Evolutionary conservation across 2,797 vertebrate genomes (phyloP).

Genomic region (Tapera naevia): DNA sequence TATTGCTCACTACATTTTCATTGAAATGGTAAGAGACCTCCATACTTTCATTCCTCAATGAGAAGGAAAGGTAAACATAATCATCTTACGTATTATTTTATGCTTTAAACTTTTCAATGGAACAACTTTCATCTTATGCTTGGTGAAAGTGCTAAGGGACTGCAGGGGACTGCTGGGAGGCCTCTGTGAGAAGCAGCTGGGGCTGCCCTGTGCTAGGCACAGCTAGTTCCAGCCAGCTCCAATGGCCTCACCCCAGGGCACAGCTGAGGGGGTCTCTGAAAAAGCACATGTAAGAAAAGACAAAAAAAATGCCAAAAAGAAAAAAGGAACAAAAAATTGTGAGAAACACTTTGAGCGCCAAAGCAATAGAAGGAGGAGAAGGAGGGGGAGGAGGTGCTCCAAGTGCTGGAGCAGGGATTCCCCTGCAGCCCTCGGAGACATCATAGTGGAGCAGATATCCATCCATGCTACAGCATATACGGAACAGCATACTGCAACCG

Average conservation of each 20-base stretch:
- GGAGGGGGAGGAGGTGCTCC: not conserved
- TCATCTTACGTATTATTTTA: not conserved
- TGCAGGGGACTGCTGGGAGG: too few species aligned
- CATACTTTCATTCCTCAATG: accelerated
- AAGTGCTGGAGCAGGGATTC: too few species aligned
- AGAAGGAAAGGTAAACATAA: not conserved
- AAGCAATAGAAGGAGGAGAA: not conserved
- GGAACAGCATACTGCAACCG: too few species aligned
- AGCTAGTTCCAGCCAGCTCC: not conserved
- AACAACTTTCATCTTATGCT: not conserved
- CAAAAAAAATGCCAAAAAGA: not conserved
- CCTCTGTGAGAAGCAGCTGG: too few species aligned
- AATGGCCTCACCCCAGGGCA: not conserved
- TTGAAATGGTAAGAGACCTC: not conserved
- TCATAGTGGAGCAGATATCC: not conserved
- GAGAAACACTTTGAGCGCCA: not conserved
- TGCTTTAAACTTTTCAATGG: not conserved
- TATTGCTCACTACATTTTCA: accelerated
- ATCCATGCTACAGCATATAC: not conserved
- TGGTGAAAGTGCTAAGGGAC: accelerated
- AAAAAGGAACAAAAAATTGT: not conserved
- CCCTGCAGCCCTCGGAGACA: not conserved
- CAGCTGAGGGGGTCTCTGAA: not conserved
- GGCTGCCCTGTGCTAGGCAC: accelerated
- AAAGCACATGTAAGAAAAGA: not conserved